A percentile compares a stretch with the other conserved stretches of the same genome.
Conservation (phyloP, 1,140 invertebrate species). For the Lasioglossum albipes region DNA sequence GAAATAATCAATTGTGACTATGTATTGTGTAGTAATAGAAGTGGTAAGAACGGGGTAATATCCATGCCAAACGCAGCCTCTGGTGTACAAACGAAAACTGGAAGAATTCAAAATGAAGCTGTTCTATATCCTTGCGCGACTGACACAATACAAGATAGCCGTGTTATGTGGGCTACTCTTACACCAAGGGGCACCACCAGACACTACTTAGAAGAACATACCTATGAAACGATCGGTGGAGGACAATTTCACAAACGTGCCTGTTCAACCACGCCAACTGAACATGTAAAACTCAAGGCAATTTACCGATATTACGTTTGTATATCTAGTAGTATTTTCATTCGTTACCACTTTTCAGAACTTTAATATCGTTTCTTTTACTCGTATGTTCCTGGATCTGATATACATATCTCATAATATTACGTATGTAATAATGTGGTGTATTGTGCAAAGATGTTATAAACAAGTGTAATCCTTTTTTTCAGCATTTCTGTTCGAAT, state of each 20-base stretch:
- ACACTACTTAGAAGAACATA: conserved; percentile 84
- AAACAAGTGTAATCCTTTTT: too few species aligned
- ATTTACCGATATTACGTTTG: conserved; percentile 67
- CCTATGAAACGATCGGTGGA: conserved; percentile 88
- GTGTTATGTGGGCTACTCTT: conserved; percentile 91
- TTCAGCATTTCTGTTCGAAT: too few species aligned
- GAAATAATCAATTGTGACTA: conserved; percentile 23
- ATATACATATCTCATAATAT: too few species aligned
- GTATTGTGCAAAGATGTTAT: too few species aligned
- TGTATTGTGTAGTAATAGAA: conserved; percentile 63
- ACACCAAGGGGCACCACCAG: conserved; percentile 88
- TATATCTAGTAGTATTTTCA: conserved; percentile 32
- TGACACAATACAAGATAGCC: conserved; percentile 81
- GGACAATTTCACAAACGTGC: conserved; percentile 66
- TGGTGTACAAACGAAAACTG: conserved; percentile 70
- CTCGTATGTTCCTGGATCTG: too few species aligned
- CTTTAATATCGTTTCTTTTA: not conserved
- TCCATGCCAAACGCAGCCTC: conserved; percentile 70
- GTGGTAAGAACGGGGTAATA: conserved; percentile 70
- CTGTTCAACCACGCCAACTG: conserved; percentile 69
- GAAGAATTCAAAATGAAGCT: conserved; percentile 77
- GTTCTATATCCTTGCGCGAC: conserved; percentile 80
- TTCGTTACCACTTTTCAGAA: not conserved
- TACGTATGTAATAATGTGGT: too few species aligned
- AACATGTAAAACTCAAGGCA: conserved; percentile 79